Percentiles rank a stretch among this genome's conserved stretches.
These are phyloP conservation scores for Papilio demoleus DNA, from an alignment of 2,888 invertebrate species.

Conservation along the genomic window DNA sequence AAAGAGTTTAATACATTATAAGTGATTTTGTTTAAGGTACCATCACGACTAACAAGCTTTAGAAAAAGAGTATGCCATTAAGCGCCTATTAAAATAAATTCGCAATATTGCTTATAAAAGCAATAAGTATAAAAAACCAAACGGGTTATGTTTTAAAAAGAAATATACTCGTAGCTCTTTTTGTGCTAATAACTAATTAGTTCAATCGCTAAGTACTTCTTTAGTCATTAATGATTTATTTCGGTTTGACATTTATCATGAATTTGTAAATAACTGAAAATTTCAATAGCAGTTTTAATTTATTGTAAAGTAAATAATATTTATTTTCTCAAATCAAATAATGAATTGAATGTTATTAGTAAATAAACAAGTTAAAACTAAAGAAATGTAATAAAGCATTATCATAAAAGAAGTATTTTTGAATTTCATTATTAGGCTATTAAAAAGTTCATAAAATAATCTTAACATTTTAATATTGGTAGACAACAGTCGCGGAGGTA, in stretches of 20 bases:
- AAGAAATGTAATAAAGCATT: neutral
- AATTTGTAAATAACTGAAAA: neutral
- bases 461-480: too few relatives aligned
- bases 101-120: neutral
- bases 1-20: neutral
- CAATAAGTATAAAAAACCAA: neutral
- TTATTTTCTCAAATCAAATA: neutral
- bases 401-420: neutral
- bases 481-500: too few relatives aligned
- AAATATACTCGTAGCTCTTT: too few relatives aligned
- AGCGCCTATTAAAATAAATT: conserved; percentile 4
- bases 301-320: neutral
- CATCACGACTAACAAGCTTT: neutral
- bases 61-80: too few relatives aligned
- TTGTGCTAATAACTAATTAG: neutral
- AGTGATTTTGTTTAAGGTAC: neutral
- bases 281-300: neutral
- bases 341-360: neutral
- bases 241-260: neutral
- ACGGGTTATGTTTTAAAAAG: neutral
- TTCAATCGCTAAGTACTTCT: neutral
- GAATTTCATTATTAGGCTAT: neutral
- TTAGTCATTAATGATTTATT: neutral
- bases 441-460: neutral
- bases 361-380: neutral